These are phyloP conservation scores for Ammospiza maritima DNA, from an alignment of 2,797 vertebrate genomes.

Conservation along the genomic window DNA sequence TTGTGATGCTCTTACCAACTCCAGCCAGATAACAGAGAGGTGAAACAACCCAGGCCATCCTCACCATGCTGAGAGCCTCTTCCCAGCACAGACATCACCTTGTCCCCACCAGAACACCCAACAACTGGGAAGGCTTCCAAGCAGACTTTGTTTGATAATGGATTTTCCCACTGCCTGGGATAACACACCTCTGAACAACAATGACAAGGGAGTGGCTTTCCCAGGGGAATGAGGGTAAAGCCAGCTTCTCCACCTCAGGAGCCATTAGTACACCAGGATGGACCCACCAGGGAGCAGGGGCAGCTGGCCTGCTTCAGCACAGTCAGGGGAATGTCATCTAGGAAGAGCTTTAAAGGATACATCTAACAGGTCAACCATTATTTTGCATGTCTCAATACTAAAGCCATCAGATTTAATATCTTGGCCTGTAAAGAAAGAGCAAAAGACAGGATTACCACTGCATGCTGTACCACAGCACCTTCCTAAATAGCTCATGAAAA, in stretches of 20 bases:
- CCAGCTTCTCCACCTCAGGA: not conserved
- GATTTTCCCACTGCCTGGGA: not conserved
- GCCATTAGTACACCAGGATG: not conserved
- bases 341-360: conserved; percentile 80
- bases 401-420: conserved; percentile 88
- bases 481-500: not conserved
- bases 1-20: not conserved
- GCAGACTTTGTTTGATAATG: not conserved
- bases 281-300: not conserved
- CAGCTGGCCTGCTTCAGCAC: not conserved
- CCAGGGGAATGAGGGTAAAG: not conserved
- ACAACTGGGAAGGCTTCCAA: not conserved
- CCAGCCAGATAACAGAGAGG: not conserved
- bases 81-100: not conserved
- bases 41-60: not conserved
- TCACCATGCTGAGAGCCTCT: not conserved
- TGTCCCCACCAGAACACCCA: not conserved
- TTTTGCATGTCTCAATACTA: conserved; percentile 84
- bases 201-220: not conserved
- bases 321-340: not conserved
- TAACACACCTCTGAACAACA: rapidly evolving
- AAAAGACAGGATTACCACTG: not conserved
- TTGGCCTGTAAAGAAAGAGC: conserved; percentile 63
- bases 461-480: not conserved
- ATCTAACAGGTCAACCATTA: conserved; percentile 89